These are phyloP conservation scores for Hypocryptadius cinnamomeus DNA, from an alignment of 2,113 vertebrate species.

Conservation along the genomic window DNA sequence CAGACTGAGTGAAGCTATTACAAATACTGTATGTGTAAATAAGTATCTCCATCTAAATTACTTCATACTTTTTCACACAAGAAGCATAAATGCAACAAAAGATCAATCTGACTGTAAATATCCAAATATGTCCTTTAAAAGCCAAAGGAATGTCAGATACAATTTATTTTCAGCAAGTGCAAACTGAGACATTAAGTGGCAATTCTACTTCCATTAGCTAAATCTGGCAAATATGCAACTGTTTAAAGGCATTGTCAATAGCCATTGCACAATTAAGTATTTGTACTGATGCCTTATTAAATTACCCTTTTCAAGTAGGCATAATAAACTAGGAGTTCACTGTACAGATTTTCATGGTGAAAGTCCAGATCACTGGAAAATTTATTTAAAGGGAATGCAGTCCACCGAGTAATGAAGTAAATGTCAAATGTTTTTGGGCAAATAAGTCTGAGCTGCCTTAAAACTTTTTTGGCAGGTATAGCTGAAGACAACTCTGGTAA, in stretches of 20 bases:
- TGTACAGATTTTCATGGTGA: constrained; percentile 68
- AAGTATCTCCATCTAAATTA: constrained; percentile 60
- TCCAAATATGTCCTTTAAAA: constrained; percentile 75
- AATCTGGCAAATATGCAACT: constrained; percentile 84
- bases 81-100: constrained; percentile 68
- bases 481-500: background rate
- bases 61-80: constrained; percentile 59
- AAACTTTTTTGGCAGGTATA: constrained; percentile 36
- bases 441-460: constrained; percentile 47
- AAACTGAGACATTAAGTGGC: constrained; percentile 81
- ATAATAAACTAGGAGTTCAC: constrained; percentile 78
- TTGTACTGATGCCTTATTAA: constrained; percentile 88
- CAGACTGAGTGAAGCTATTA: background rate
- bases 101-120: constrained; percentile 72
- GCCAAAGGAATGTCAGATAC: constrained; percentile 76
- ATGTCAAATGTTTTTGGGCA: constrained; percentile 48
- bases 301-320: constrained; percentile 80
- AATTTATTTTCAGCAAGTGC: constrained; percentile 80
- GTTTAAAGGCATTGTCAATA: constrained; percentile 91
- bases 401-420: constrained; percentile 59
- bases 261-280: constrained; percentile 90
- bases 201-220: constrained; percentile 85
- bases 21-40: constrained; percentile 40
- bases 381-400: constrained; percentile 70
- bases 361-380: constrained; percentile 62